These are phyloP conservation scores for Tachuris rubrigastra DNA, from an alignment of 2,113 vertebrate species.

Conservation along the genomic window DNA sequence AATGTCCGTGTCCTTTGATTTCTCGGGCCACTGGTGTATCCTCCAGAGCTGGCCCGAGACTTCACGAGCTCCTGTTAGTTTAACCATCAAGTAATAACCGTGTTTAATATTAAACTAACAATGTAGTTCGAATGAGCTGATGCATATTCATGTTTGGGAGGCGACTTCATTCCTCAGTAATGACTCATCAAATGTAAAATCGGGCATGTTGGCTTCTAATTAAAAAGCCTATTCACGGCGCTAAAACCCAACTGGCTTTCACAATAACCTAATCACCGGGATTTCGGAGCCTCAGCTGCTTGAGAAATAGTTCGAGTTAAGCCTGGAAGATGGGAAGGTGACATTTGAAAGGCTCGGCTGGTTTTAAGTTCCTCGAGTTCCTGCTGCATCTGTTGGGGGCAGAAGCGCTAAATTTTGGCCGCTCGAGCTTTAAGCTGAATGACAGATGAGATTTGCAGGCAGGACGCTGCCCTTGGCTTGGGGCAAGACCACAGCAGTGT, in stretches of 20 bases:
- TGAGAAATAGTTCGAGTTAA: not conserved
- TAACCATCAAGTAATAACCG: conserved; percentile 17
- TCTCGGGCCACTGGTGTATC: not conserved
- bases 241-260: not conserved
- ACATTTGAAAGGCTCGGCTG: not conserved
- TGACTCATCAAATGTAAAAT: conserved; percentile 71
- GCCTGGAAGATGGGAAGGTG: not conserved
- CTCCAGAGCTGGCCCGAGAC: not conserved
- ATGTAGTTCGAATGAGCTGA: conserved; percentile 30
- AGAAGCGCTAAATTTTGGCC: not conserved
- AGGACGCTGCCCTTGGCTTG: not conserved
- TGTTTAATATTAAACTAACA: conserved; percentile 53
- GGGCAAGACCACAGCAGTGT: not conserved
- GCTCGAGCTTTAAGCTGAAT: accelerated
- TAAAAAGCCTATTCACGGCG: conserved; percentile 9
- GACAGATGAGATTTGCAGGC: not conserved
- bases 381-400: not conserved
- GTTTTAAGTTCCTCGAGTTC: not conserved
- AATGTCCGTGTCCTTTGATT: conserved; percentile 9
- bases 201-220: conserved; percentile 56
- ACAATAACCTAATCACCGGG: not conserved
- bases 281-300: not conserved
- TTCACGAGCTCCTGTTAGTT: not conserved
- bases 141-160: conserved; percentile 70
- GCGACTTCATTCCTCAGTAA: conserved; percentile 60